phyloP scores from a whole-genome alignment of 2,888 invertebrate species.

The Drosophila greeni region DNA sequence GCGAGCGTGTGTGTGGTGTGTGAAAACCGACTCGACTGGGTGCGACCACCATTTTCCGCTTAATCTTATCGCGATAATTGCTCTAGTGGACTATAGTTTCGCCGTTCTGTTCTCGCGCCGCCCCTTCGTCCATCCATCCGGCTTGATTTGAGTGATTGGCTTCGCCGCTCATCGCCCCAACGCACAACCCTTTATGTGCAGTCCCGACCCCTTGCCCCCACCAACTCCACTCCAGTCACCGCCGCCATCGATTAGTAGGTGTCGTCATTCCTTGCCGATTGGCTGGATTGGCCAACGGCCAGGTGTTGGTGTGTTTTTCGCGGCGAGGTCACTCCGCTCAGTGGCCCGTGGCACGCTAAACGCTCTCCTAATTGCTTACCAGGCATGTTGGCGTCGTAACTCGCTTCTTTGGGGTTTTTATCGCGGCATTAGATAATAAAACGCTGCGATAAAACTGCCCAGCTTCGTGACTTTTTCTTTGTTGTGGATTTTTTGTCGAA shows the following conservation, averaged over 20 bases:
- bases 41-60: constrained; percentile 62
- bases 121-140: neutral
- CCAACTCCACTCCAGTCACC: constrained; percentile 1
- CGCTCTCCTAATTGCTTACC: constrained; percentile 54
- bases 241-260: constrained; percentile 37
- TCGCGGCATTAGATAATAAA: constrained; percentile 61
- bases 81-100: constrained; percentile 30
- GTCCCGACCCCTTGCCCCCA: neutral
- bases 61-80: constrained; percentile 47
- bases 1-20: constrained; percentile 15
- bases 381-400: constrained; percentile 52
- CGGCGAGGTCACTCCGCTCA: constrained; percentile 33
- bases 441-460: constrained; percentile 50
- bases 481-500: constrained; percentile 10
- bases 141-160: constrained; percentile 45
- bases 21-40: constrained; percentile 52
- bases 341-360: constrained; percentile 40
- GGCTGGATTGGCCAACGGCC: constrained; percentile 8
- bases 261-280: constrained; percentile 33
- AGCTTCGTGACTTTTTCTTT: constrained; percentile 15
- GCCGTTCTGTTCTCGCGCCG: constrained; percentile 21
- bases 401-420: constrained; percentile 39
- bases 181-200: constrained; percentile 23
- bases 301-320: constrained; percentile 8
- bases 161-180: constrained; percentile 23